Evolutionary conservation across 2,888 invertebrate species (phyloP).

Genomic region (Ochropleura plecta): DNA sequence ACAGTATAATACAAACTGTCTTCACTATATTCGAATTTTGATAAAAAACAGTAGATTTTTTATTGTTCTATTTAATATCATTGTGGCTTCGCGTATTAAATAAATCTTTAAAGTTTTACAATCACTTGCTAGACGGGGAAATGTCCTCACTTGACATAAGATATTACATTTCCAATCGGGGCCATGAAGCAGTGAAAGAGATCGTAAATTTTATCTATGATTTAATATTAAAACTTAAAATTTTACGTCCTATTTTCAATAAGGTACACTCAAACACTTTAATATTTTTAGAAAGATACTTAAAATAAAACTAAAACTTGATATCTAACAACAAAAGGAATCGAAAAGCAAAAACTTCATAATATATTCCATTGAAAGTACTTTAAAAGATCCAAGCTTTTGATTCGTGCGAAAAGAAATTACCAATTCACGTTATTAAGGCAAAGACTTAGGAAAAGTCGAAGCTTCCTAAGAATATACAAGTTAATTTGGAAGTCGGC

Average conservation of each 20-base stretch:
- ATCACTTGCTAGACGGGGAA: not conserved
- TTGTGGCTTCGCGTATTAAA: too few species aligned
- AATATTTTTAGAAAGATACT: not conserved
- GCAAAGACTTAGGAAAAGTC: slow-evolving; percentile 38
- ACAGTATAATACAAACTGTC: too few species aligned
- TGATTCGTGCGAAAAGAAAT: slow-evolving; percentile 53
- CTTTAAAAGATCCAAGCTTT: slow-evolving; percentile 49
- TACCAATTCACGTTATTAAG: slow-evolving; percentile 57
- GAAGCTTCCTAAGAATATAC: slow-evolving; percentile 54
- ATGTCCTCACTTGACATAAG: not conserved
- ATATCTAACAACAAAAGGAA: slow-evolving; percentile 43
- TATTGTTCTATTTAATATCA: too few species aligned
- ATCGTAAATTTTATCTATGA: not conserved
- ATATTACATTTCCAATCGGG: not conserved
- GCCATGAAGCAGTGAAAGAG: not conserved
- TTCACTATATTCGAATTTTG: too few species aligned
- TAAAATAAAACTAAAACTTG: slow-evolving; percentile 24
- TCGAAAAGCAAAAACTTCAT: slow-evolving; percentile 39
- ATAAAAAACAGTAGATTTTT: too few species aligned
- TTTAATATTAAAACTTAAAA: slow-evolving; percentile 1
- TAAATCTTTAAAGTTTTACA: not conserved
- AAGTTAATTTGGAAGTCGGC: slow-evolving; percentile 61
- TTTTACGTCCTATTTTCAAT: slow-evolving; percentile 3
- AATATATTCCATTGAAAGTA: slow-evolving; percentile 43
- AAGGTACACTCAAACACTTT: not conserved